Evolutionary conservation across 2,888 invertebrate species (phyloP).

Genomic region (Tillus elongatus): DNA sequence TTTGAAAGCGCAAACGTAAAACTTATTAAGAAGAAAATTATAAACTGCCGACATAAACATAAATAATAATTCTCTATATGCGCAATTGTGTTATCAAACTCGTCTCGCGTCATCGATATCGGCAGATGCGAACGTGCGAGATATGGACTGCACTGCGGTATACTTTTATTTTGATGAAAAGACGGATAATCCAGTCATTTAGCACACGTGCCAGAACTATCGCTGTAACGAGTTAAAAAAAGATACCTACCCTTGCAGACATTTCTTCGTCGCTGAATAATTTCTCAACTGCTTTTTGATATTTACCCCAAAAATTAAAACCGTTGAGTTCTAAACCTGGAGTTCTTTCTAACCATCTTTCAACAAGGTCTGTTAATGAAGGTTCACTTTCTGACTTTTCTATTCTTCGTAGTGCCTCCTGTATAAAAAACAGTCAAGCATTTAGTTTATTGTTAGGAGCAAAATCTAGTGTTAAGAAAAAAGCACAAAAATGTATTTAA

Average conservation of each 20-base stretch:
- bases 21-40: too few species aligned
- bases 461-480: conserved; percentile 2
- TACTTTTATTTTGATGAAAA: too few species aligned
- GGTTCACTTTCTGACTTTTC: conserved; percentile 71
- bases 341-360: conserved; percentile 89
- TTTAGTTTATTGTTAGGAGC: conserved; percentile 7
- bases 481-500: too few species aligned
- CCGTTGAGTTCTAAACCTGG: conserved; percentile 79
- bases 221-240: conserved; percentile 11
- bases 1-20: too few species aligned
- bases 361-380: conserved; percentile 75
- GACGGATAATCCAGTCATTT: too few species aligned
- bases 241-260: conserved; percentile 49
- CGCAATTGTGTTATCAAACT: too few species aligned
- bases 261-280: conserved; percentile 62
- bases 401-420: conserved; percentile 47
- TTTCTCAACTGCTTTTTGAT: conserved; percentile 60
- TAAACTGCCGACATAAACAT: too few species aligned
- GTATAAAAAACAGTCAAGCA: conserved; percentile 16
- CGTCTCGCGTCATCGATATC: too few species aligned
- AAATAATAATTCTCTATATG: too few species aligned
- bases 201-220: too few species aligned
- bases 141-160: too few species aligned
- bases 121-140: too few species aligned
- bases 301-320: conserved; percentile 93